These are phyloP conservation scores for Catharus ustulatus DNA, from an alignment of 2,797 vertebrate species.

Conservation along the genomic window DNA sequence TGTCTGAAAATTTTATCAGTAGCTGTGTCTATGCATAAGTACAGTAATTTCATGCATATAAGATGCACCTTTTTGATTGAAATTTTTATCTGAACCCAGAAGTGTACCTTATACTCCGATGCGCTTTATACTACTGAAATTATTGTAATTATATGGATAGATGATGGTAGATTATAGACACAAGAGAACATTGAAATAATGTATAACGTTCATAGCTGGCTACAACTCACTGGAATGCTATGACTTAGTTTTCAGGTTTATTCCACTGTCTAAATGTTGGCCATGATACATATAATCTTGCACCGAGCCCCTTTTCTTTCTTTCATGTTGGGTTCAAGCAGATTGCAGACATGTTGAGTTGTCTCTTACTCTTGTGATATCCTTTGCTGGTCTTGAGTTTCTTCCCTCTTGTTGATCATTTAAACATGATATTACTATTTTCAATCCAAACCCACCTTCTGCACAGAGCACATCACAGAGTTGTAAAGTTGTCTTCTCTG, in stretches of 20 bases:
- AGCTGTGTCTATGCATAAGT: not conserved
- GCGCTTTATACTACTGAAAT: too few species aligned
- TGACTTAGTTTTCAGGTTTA: not conserved
- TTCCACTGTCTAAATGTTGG: not conserved
- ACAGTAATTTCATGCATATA: too few species aligned
- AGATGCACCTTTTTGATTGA: too few species aligned
- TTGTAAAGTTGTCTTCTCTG: not conserved
- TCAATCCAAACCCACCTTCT: not conserved
- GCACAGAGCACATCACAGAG: accelerated
- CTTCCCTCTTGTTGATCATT: not conserved
- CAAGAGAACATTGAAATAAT: not conserved
- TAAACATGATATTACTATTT: not conserved
- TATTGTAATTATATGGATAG: not conserved
- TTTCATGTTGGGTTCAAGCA: not conserved
- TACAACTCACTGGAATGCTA: not conserved
- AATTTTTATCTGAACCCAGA: too few species aligned
- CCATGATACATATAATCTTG: not conserved
- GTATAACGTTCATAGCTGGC: not conserved
- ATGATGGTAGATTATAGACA: not conserved
- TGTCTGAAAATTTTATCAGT: not conserved
- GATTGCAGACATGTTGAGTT: not conserved
- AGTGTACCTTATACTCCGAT: too few species aligned
- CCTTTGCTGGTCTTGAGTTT: not conserved
- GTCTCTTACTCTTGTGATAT: not conserved
- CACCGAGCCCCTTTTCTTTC: not conserved